Evolutionary conservation across 2,888 invertebrate genomes (phyloP).

Genomic region (Apotomis turbidana): DNA sequence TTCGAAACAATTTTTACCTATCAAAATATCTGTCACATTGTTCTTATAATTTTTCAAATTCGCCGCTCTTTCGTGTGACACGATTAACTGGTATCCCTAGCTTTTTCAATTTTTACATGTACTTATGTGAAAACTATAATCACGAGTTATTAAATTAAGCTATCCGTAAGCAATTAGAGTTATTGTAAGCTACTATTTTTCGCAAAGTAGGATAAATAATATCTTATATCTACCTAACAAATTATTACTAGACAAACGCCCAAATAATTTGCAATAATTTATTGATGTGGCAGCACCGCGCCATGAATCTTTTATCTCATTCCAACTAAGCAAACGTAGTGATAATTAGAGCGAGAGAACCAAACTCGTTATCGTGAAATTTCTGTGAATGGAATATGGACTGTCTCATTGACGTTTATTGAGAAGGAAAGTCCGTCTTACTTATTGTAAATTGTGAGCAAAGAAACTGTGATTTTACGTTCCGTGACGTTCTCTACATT

Average conservation of each 20-base stretch:
- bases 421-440: neutral
- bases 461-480: constrained; percentile 1
- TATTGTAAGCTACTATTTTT: no score
- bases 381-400: constrained; percentile 6
- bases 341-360: constrained; percentile 7
- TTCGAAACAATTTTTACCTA: no score
- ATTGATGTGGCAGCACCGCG: neutral
- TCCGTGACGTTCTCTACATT: neutral
- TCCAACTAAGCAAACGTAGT: neutral
- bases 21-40: no score
- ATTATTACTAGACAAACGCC: neutral
- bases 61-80: no score
- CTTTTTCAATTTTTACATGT: no score
- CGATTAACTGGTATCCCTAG: no score
- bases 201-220: no score
- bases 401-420: constrained; percentile 24
- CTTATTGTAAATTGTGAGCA: constrained; percentile 16
- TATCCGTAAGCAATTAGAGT: no score
- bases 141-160: no score
- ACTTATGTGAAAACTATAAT: no score
- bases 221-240: no score
- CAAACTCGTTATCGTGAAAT: constrained; percentile 16
- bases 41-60: no score
- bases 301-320: neutral
- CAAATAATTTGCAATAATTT: neutral